Evolutionary conservation across 2,797 vertebrate genomes (phyloP).

Genomic region (Diplodus puntazzo): DNA sequence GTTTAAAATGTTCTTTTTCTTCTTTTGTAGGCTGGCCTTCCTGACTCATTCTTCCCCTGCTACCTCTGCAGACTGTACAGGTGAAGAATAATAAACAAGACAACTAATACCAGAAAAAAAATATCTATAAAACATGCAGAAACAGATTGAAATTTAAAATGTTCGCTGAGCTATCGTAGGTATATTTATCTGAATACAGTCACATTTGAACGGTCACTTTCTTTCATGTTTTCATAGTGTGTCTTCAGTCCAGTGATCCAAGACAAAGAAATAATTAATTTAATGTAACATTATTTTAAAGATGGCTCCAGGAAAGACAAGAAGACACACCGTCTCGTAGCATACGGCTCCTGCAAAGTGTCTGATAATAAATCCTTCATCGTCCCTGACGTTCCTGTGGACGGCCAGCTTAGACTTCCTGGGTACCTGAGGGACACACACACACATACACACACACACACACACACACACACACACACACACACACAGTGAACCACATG

Average conservation of each 20-base stretch:
- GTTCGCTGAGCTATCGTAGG: too few relatives aligned
- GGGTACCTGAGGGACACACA: slow-evolving; percentile 87
- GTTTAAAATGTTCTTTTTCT: not conserved
- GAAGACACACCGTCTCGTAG: slow-evolving; percentile 93
- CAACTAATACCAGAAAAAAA: not conserved
- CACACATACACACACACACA: slow-evolving; percentile 15
- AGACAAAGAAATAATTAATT: slow-evolving; percentile 6
- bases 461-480: slow-evolving; percentile 22
- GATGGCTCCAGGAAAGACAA: slow-evolving; percentile 2
- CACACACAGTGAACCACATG: not conserved
- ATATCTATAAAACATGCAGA: not conserved
- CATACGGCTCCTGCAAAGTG: slow-evolving; percentile 98
- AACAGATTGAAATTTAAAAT: not conserved
- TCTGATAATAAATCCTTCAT: slow-evolving; percentile 96
- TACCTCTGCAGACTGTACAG: not conserved
- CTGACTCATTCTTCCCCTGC: not conserved
- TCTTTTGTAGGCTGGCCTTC: not conserved
- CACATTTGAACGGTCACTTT: not conserved
- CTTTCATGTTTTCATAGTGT: not conserved
- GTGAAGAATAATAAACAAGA: not conserved
- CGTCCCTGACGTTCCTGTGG: slow-evolving; percentile 96
- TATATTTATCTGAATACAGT: not conserved
- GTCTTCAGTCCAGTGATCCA: slow-evolving; percentile 5
- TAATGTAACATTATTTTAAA: slow-evolving; percentile 10
- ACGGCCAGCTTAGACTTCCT: slow-evolving; percentile 96